These are phyloP conservation scores for Laspeyria flexula DNA, from an alignment of 2,888 invertebrate genomes.

Conservation along the genomic window DNA sequence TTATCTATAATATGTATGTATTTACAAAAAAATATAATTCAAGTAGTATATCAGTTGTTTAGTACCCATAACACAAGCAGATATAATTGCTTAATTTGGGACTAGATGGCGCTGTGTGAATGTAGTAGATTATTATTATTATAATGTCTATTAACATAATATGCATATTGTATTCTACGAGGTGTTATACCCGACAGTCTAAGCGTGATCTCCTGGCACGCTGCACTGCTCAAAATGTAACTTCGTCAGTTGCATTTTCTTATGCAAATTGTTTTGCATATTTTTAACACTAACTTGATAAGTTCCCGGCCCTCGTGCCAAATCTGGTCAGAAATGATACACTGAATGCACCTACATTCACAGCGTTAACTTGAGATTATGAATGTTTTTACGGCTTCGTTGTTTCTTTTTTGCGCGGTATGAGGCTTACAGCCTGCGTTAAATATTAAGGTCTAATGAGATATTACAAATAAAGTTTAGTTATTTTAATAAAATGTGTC, in stretches of 20 bases:
- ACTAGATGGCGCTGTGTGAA: too few relatives aligned
- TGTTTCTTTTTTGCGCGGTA: not conserved
- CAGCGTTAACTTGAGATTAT: conserved; percentile 5
- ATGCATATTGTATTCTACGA: conserved; percentile 1
- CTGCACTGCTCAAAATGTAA: conserved; percentile 13
- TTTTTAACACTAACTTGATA: conserved; percentile 32
- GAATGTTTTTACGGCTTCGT: not conserved
- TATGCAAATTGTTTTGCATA: conserved; percentile 53
- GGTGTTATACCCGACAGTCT: conserved; percentile 1
- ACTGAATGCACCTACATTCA: conserved; percentile 9
- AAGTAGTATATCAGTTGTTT: too few relatives aligned
- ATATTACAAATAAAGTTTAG: too few relatives aligned
- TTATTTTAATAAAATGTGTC: too few relatives aligned
- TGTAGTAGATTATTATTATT: too few relatives aligned
- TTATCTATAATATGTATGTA: too few relatives aligned
- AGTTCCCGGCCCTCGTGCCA: conserved; percentile 40
- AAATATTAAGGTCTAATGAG: too few relatives aligned
- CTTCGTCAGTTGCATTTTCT: conserved; percentile 47
- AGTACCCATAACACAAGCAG: too few relatives aligned
- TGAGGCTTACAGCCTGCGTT: too few relatives aligned
- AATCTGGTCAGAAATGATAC: conserved; percentile 30
- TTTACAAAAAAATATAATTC: too few relatives aligned
- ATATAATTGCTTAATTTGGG: too few relatives aligned
- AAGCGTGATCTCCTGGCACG: conserved; percentile 20
- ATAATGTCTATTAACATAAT: too few relatives aligned